Evolutionary conservation across 2,797 vertebrate genomes (phyloP).

Genomic region (Remorina albescens): DNA sequence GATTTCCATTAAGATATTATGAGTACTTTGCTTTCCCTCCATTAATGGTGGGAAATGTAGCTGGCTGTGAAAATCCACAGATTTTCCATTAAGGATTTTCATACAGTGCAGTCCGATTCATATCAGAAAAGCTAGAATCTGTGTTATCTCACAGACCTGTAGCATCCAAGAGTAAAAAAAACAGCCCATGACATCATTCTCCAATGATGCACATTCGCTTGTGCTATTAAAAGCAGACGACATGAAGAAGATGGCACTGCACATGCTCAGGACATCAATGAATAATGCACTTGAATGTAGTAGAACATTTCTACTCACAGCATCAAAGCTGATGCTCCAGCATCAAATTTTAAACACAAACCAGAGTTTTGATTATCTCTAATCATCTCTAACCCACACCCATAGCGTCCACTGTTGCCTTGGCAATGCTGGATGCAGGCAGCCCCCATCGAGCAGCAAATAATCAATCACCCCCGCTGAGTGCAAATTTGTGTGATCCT

Average conservation of each 20-base stretch:
- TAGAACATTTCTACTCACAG: conserved; percentile 17
- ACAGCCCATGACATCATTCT: not conserved
- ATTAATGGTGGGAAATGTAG: conserved; percentile 6
- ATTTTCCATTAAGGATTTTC: conserved; percentile 17
- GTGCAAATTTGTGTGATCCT: conserved; percentile 68
- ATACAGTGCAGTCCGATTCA: conserved; percentile 13
- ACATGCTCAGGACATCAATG: conserved; percentile 28
- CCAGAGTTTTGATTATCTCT: conserved; percentile 32
- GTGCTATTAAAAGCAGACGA: conserved; percentile 16
- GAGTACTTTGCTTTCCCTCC: conserved; percentile 21
- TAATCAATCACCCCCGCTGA: conserved; percentile 78
- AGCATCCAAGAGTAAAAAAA: not conserved
- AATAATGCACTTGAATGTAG: conserved; percentile 54
- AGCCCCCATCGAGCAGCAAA: conserved; percentile 60
- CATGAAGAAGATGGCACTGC: conserved; percentile 11
- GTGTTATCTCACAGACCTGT: not conserved
- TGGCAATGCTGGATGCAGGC: conserved; percentile 66
- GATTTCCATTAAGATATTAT: conserved; percentile 44
- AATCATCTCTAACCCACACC: conserved; percentile 60
- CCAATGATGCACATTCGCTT: not conserved
- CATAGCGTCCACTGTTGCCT: conserved; percentile 75
- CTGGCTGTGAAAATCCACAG: not conserved
- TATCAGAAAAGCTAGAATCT: conserved; percentile 16
- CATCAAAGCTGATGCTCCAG: conserved; percentile 40
- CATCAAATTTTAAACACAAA: conserved; percentile 56